Evolutionary conservation across 1,140 invertebrate genomes (phyloP).

Genomic region (Penaeus chinensis): DNA sequence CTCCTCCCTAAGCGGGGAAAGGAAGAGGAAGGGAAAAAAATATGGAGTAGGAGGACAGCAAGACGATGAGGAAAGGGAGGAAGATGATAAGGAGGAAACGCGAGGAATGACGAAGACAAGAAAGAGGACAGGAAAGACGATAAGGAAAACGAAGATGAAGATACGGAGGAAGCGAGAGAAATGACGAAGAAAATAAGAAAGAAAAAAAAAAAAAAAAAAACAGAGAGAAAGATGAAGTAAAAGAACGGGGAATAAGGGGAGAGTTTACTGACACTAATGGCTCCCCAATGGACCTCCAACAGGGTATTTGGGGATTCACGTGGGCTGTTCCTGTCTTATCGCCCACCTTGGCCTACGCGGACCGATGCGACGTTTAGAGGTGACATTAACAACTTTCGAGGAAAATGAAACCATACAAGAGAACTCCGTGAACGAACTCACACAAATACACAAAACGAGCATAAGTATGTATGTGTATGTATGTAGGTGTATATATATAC

Average conservation of each 20-base stretch:
- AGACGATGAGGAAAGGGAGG: background rate
- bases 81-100: background rate
- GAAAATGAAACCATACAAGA: no score
- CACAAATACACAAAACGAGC: background rate
- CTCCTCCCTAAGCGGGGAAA: no score
- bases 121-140: background rate
- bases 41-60: background rate
- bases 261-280: background rate
- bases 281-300: background rate
- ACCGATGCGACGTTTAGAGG: no score
- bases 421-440: background rate
- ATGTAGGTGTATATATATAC: slow-evolving; percentile 12
- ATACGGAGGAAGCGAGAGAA: background rate
- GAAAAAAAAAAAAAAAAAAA: background rate
- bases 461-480: slow-evolving; percentile 23
- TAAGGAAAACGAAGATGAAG: background rate
- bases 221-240: background rate
- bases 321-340: no score
- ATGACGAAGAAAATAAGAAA: background rate
- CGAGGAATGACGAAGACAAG: background rate
- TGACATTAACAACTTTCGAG: no score
- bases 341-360: no score
- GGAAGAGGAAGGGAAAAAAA: background rate
- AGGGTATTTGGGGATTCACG: no score
- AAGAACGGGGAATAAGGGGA: background rate